A percentile compares a stretch with the other conserved stretches of the same genome.
Evolutionary conservation across 2,113 vertebrate species (phyloP).

Genomic region (Coturnix japonica): DNA sequence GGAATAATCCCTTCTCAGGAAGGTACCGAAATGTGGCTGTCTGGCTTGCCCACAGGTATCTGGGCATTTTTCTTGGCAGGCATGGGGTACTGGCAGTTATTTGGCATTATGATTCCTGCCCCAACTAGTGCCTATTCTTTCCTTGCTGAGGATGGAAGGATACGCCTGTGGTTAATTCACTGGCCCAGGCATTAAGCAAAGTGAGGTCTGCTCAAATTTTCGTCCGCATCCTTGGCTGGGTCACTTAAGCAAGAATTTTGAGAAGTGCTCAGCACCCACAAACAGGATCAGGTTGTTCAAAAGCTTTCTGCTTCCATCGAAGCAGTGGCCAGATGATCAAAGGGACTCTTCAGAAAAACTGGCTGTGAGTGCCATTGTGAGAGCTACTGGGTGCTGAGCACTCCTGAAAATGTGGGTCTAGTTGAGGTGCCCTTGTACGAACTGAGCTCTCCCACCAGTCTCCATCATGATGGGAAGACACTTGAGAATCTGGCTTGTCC

Average conservation of each 20-base stretch:
- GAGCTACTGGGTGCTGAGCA: constrained; percentile 31
- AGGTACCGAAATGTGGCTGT: constrained; percentile 47
- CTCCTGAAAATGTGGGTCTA: constrained; percentile 22
- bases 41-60: constrained; percentile 58
- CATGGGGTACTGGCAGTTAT: not conserved
- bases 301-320: constrained; percentile 9
- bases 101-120: constrained; percentile 34
- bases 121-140: constrained; percentile 36
- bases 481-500: not conserved
- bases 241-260: constrained; percentile 54
- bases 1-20: constrained; percentile 41
- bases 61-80: constrained; percentile 51
- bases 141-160: constrained; percentile 47
- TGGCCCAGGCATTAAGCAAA: constrained; percentile 46
- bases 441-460: not conserved
- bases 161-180: constrained; percentile 53
- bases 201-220: constrained; percentile 44
- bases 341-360: constrained; percentile 33
- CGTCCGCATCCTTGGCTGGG: constrained; percentile 54
- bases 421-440: not conserved
- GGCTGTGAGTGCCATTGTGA: not conserved
- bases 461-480: not conserved
- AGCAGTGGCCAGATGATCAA: constrained; percentile 8
- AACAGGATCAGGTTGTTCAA: constrained; percentile 31
- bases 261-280: constrained; percentile 44